A percentile compares a stretch with the other conserved stretches of the same genome.
These are phyloP conservation scores for Noctua comes DNA, from an alignment of 2,888 invertebrate species.

Conservation along the genomic window DNA sequence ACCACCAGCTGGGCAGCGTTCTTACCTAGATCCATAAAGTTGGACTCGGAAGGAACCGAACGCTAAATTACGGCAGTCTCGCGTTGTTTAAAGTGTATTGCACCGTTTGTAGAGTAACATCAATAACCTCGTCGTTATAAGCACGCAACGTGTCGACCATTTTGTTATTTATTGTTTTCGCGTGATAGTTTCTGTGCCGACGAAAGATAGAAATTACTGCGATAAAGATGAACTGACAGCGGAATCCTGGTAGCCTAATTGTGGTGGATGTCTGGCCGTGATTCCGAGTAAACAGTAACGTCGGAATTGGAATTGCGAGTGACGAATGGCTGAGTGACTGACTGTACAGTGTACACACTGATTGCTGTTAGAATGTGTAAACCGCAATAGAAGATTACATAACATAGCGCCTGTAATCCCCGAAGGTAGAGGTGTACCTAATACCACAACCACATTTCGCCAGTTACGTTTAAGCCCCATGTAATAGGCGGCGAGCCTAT, in stretches of 20 bases:
- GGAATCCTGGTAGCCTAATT: conserved; percentile 54
- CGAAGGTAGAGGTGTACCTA: no score
- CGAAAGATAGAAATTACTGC: conserved; percentile 42
- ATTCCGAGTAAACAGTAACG: conserved; percentile 14
- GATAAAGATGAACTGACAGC: conserved; percentile 53
- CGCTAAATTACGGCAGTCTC: conserved; percentile 45
- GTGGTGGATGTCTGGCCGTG: conserved; percentile 40
- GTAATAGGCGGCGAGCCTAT: no score
- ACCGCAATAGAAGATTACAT: not conserved
- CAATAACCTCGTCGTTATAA: conserved; percentile 56
- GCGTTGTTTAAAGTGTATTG: conserved; percentile 42
- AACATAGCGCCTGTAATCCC: no score
- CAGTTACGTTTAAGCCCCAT: no score
- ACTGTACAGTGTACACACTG: no score
- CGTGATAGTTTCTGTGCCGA: conserved; percentile 56
- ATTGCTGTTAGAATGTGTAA: not conserved
- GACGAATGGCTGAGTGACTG: conserved; percentile 11
- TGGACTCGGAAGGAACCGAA: conserved; percentile 55
- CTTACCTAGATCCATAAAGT: conserved; percentile 32
- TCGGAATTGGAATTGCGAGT: conserved; percentile 9
- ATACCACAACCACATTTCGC: no score
- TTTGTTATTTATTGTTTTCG: conserved; percentile 54
- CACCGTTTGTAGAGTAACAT: conserved; percentile 55
- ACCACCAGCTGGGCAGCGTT: conserved; percentile 8
- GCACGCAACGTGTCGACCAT: conserved; percentile 54